Evolutionary conservation across 2,888 invertebrate species (phyloP).

Genomic region (Cheilosia grossa): DNA sequence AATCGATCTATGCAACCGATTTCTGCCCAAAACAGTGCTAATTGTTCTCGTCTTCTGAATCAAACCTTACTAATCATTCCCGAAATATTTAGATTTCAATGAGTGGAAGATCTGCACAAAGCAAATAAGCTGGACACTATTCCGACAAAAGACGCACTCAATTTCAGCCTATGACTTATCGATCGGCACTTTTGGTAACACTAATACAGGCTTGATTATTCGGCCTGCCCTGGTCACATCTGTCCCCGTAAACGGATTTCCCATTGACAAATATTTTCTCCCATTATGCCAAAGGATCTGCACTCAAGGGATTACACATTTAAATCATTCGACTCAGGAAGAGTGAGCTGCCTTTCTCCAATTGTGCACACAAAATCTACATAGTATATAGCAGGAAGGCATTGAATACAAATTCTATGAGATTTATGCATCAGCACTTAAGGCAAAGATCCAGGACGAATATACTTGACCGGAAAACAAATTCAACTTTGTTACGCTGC

Average conservation of each 20-base stretch:
- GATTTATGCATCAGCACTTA: background rate
- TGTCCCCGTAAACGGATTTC: background rate
- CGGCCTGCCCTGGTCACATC: background rate
- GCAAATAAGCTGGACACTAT: too few species aligned
- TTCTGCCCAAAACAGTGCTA: too few species aligned
- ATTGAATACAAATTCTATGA: constrained; percentile 3
- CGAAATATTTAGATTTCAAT: too few species aligned
- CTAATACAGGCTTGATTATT: background rate
- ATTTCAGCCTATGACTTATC: too few species aligned
- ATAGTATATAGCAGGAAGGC: background rate
- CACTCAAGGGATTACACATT: constrained; percentile 8
- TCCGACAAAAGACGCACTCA: too few species aligned
- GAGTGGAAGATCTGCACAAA: background rate
- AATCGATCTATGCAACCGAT: too few species aligned
- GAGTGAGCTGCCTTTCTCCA: background rate
- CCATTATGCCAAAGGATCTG: background rate
- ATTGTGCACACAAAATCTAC: constrained; percentile 7
- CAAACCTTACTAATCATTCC: too few species aligned
- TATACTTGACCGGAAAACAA: background rate
- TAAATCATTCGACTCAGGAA: background rate
- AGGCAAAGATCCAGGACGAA: background rate
- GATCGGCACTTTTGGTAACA: background rate
- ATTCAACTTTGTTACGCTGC: background rate
- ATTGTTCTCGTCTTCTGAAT: too few species aligned
- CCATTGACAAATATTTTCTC: too few species aligned